phyloP scores from a whole-genome alignment of 2,888 invertebrate species.

The Atrina japonica region DNA sequence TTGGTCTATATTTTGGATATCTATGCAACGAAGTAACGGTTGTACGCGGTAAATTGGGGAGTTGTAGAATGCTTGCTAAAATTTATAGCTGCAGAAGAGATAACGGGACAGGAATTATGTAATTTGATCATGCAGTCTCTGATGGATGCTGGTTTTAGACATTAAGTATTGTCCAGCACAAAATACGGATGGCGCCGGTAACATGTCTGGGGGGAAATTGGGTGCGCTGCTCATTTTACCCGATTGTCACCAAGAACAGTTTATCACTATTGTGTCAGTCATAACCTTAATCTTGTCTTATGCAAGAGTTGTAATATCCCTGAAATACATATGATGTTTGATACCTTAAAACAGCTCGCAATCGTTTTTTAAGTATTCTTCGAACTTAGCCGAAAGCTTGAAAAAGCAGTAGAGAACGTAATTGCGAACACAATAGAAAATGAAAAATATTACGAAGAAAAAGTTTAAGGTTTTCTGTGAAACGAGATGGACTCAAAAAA shows the following conservation, averaged over 20 bases:
- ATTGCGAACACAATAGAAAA: slow-evolving; percentile 8
- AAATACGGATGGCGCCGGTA: slow-evolving; percentile 50
- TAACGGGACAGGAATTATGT: no score
- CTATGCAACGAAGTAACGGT: no score
- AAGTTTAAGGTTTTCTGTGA: slow-evolving; percentile 47
- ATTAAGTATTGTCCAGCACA: slow-evolving; percentile 37
- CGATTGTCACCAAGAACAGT: slow-evolving; percentile 26
- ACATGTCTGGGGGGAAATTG: slow-evolving; percentile 45
- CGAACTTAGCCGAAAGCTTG: slow-evolving; percentile 46
- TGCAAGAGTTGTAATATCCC: slow-evolving; percentile 49
- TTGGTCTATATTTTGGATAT: no score
- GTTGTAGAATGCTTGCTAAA: no score
- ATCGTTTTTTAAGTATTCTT: slow-evolving; percentile 56
- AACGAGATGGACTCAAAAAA: slow-evolving; percentile 46
- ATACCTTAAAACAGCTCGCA: slow-evolving; percentile 47
- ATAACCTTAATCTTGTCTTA: slow-evolving; percentile 44
- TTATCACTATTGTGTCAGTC: slow-evolving; percentile 45
- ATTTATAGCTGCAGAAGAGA: no score
- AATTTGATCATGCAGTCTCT: no score
- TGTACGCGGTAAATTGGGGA: no score
- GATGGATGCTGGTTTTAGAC: neutral
- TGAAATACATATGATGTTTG: slow-evolving; percentile 53
- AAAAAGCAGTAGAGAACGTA: slow-evolving; percentile 43
- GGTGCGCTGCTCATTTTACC: slow-evolving; percentile 39
- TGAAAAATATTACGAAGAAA: slow-evolving; percentile 26